Base-by-base conservation (phyloP, 2,888 invertebrate genomes). In the Heliothis peltigera region DNA sequence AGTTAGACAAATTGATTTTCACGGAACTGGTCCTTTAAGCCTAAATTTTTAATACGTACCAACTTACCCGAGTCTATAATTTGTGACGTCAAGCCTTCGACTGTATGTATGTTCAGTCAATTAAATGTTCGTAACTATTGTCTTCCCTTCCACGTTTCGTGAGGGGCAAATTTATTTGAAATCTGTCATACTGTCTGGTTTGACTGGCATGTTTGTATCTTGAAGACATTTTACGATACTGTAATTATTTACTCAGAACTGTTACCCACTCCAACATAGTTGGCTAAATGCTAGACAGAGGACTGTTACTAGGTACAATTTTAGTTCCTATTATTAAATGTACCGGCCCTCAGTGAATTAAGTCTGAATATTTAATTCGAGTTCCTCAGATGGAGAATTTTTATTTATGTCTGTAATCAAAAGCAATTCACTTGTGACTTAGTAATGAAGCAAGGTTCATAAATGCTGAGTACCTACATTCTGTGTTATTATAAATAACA, bases 101-200 rank as follows among this genome's bases (percentile, higher is more conserved):
- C 49, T 72, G 39, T 58, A 62, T 72, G 39, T 58, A 62, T 70
- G 64, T 76, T 77, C 63, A 70, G 46, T 68, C 63, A 70, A 70
- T 70, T 79, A 71, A 64, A 61, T 70, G 64, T 77, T 67, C 17
- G 53, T 64, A 75, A 69, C 66, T 64, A 64, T 63, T 77, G 69
- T 70, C 78, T 64, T 69, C 66, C 59, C 78, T 53, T 28, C 19
- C 35, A 39, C 57, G 59, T 64, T 35, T 59, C 64, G 32, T 71
- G 72, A 59, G 69, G 49, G 64, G 58, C 61, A 64, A 75, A 80
- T 80, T 76, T 72, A 70, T 72, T 79, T 70, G 70, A 60, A 59
- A 58, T 67, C 72, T 75, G 78, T 67, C 80, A 80, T 51, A 53
- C 43, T 42, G 12, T 57, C 21, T 62, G 46, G 51, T 49, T 60